phyloP scores from a whole-genome alignment of 2,888 invertebrate genomes.

The Isotomurus palustris region DNA sequence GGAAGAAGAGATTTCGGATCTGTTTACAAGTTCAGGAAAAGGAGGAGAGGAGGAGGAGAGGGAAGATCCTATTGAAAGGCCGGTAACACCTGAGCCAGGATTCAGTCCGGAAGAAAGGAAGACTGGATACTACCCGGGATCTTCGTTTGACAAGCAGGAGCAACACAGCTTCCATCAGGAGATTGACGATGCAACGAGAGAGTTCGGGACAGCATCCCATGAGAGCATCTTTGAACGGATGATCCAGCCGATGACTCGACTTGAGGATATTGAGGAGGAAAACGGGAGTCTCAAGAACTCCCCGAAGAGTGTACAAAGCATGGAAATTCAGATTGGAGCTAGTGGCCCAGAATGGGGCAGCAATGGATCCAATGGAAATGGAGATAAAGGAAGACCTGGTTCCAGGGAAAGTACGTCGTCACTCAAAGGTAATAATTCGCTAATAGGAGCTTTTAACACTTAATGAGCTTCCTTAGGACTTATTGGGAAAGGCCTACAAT shows the following conservation, averaged over 20 bases:
- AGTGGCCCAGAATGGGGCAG: too few species aligned
- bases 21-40: conserved; percentile 20
- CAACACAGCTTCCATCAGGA: conserved; percentile 49
- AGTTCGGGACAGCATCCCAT: neutral
- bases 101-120: conserved; percentile 37
- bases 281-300: conserved; percentile 84
- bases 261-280: conserved; percentile 58
- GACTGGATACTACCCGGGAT: conserved; percentile 41
- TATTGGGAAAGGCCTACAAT: too few species aligned
- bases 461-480: too few species aligned
- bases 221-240: conserved; percentile 8
- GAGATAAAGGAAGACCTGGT: conserved; percentile 38
- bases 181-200: conserved; percentile 51
- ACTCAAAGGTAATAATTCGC: conserved; percentile 18
- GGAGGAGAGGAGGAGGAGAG: conserved; percentile 47
- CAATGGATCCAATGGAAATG: conserved; percentile 67
- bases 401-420: conserved; percentile 44
- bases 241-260: neutral
- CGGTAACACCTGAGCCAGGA: conserved; percentile 55
- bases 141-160: conserved; percentile 41
- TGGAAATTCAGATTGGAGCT: conserved; percentile 66
- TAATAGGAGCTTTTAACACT: too few species aligned
- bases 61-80: conserved; percentile 56
- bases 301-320: conserved; percentile 84
- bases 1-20: conserved; percentile 48